Base-by-base conservation (phyloP, 1,140 invertebrate species). In the Drosophila sp. region DNA sequence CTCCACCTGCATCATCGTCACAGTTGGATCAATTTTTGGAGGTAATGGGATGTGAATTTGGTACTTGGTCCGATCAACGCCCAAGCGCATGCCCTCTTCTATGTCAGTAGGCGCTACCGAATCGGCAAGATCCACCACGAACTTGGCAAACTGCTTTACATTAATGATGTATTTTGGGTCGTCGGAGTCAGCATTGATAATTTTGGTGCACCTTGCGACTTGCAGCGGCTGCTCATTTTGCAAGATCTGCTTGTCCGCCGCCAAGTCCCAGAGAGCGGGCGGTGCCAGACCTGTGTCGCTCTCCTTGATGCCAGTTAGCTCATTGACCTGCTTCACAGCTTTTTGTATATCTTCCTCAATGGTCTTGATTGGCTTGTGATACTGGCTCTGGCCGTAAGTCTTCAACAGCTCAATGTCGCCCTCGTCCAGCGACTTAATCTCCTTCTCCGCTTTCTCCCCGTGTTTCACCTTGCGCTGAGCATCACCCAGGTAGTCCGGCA, bases 1-100 rank as follows among this genome's bases (percentile, higher is more conserved):
- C 93, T 99, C 99, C 1, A 99, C 97, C 93, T 99, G 99, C 99
- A 99, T 99, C 99, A 99, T 99, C 0, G 99, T 99, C 0, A 99
- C 99, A 6, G 98, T 99, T 0, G 99, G 98, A 93, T 99, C 99
- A 81, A 99, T 99, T 93, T 99, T 99, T 0, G 99, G 98, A 55
- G 99, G 99, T 30, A 99, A 93, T 0, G 99, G 99, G 86, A 99
- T 99, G 93, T 99, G 99, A 90, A 99, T 99, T 93, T 99, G 98
- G 93, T 99, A 99, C 92, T 99, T 99, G 92, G 99, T 99, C 54
- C 99, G 95, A 93, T 99, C 99, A 58, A 99, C 99, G 30, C 97
- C 99, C 70, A 99, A 98, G 91, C 99, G 94, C 99, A 99, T 99
- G 66, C 99, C 99, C 94, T 99, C 99, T 93, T 99, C 99, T 92